A percentile compares a stretch with the other conserved stretches of the same genome.
Conservation (phyloP, 1,140 invertebrate genomes). For the Drosophila tristis region DNA sequence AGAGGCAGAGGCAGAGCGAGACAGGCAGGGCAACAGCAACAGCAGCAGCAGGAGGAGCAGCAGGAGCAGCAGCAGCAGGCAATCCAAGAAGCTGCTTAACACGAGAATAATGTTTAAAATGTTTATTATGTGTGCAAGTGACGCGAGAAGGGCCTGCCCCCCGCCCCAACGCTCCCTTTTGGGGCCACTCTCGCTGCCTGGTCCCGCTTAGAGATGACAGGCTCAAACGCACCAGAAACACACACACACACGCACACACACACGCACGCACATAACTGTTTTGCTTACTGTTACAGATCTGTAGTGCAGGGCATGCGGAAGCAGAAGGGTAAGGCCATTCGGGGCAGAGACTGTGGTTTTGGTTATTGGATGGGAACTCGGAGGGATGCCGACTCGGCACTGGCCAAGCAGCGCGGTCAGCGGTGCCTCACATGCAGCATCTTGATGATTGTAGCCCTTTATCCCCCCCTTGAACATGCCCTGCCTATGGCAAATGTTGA, state of each 20-base stretch:
- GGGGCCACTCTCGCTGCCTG: neutral
- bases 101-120: constrained; percentile 83
- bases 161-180: constrained; percentile 8
- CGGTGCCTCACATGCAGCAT: neutral
- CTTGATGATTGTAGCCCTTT: neutral
- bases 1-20: constrained; percentile 18
- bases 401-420: no score
- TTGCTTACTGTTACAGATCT: no score
- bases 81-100: constrained; percentile 78
- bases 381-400: no score
- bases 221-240: constrained; percentile 33
- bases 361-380: no score
- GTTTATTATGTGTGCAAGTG: constrained; percentile 82
- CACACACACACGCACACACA: constrained; percentile 30
- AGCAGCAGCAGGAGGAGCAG: constrained; percentile 26
- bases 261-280: constrained; percentile 31
- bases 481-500: constrained; percentile 61
- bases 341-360: no score
- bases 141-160: constrained; percentile 48
- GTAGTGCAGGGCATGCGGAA: no score
- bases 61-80: constrained; percentile 30
- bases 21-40: constrained; percentile 30
- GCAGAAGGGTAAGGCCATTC: no score
- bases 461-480: neutral
- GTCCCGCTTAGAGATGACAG: constrained; percentile 32